phyloP scores from a whole-genome alignment of 2,113 vertebrate species.

The Heptranchias perlo region DNA sequence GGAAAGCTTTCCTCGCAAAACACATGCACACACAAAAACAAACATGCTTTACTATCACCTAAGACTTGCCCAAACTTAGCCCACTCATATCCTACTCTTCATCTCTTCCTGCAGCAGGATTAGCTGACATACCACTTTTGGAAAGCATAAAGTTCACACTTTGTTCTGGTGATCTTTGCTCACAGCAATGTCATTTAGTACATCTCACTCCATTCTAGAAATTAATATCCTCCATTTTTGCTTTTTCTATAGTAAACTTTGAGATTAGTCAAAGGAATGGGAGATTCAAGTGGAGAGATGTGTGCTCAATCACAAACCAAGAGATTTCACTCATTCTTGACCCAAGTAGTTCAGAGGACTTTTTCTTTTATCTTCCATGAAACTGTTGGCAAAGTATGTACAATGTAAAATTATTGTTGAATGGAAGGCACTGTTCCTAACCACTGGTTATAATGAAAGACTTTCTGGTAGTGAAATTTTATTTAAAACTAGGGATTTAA shows the following conservation, averaged over 20 bases:
- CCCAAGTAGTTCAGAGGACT: background rate
- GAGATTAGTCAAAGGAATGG: background rate
- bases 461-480: background rate
- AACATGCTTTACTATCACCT: conserved; percentile 5
- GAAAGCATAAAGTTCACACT: conserved; percentile 11
- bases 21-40: conserved; percentile 7
- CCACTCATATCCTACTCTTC: background rate
- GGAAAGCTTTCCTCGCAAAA: background rate
- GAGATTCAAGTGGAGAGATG: background rate
- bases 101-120: background rate
- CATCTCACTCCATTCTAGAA: background rate
- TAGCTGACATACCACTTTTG: background rate
- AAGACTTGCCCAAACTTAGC: background rate
- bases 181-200: background rate
- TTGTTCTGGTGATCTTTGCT: background rate
- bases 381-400: background rate
- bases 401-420: background rate
- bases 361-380: background rate
- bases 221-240: background rate
- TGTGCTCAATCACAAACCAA: background rate
- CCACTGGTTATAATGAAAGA: background rate
- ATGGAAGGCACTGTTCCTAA: conserved; percentile 24
- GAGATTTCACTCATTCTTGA: background rate
- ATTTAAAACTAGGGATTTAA: background rate
- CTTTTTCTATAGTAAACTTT: background rate